phyloP scores from a whole-genome alignment of 1,140 invertebrate species.

The Lucilia sericata region DNA sequence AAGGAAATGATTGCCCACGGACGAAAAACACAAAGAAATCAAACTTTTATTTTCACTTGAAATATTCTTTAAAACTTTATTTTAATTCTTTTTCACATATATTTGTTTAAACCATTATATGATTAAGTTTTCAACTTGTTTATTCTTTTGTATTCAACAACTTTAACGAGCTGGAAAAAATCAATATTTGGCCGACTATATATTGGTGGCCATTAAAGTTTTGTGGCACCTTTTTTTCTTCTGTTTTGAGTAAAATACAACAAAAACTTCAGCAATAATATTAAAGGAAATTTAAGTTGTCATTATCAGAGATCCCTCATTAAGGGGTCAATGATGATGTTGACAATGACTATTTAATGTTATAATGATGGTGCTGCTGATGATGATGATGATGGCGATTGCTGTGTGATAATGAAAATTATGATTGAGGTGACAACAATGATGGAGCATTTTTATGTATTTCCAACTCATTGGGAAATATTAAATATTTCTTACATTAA shows the following conservation, averaged over 20 bases:
- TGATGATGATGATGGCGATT: background rate
- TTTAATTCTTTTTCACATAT: no score
- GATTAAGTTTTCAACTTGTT: background rate
- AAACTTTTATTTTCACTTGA: background rate
- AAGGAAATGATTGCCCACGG: background rate
- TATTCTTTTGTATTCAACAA: background rate
- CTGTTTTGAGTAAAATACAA: no score
- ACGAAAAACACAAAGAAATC: background rate
- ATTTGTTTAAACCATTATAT: no score
- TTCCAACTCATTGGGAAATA: background rate
- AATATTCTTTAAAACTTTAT: background rate
- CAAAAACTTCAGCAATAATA: background rate
- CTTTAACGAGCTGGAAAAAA: background rate
- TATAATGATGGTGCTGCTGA: background rate
- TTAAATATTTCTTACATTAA: background rate
- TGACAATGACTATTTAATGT: background rate
- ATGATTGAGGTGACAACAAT: slow-evolving; percentile 6
- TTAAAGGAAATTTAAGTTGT: background rate
- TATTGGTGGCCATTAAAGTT: background rate
- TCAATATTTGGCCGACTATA: background rate
- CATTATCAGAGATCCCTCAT: background rate
- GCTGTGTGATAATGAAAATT: background rate
- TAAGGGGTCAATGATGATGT: background rate
- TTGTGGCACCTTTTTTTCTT: background rate
- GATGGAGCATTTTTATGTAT: background rate